These are phyloP conservation scores for Cottus gobio DNA, from an alignment of 2,113 vertebrate genomes.

Conservation along the genomic window DNA sequence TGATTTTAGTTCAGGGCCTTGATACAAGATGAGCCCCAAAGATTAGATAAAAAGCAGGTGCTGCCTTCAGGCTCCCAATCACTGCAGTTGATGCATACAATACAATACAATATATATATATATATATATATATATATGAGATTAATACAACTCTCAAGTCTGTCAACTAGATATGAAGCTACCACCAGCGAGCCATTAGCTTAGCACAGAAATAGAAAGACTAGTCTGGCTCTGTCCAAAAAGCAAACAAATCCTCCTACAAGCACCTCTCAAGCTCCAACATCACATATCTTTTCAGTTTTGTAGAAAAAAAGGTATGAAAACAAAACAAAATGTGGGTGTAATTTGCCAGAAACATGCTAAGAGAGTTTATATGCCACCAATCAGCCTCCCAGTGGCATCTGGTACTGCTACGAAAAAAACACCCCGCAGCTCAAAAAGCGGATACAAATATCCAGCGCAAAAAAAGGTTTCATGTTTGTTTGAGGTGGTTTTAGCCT, in stretches of 20 bases:
- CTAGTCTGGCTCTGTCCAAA: not conserved
- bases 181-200: not conserved
- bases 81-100: not conserved
- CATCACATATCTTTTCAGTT: not conserved
- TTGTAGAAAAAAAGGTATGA: no score
- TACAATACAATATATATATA: no score
- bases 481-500: not conserved
- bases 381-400: not conserved
- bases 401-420: not conserved
- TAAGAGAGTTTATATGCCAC: not conserved
- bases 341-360: not conserved
- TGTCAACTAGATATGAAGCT: not conserved
- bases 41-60: not conserved
- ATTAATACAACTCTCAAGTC: not conserved
- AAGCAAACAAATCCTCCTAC: not conserved
- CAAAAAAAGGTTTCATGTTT: not conserved
- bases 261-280: not conserved
- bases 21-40: not conserved
- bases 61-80: not conserved
- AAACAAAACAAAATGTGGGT: no score
- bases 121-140: no score
- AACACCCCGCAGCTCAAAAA: not conserved
- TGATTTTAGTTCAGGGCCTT: not conserved
- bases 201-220: not conserved
- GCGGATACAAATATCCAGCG: no score